Evolutionary conservation across 2,888 invertebrate species (phyloP).

Genomic region (Eristalinus aeneus): DNA sequence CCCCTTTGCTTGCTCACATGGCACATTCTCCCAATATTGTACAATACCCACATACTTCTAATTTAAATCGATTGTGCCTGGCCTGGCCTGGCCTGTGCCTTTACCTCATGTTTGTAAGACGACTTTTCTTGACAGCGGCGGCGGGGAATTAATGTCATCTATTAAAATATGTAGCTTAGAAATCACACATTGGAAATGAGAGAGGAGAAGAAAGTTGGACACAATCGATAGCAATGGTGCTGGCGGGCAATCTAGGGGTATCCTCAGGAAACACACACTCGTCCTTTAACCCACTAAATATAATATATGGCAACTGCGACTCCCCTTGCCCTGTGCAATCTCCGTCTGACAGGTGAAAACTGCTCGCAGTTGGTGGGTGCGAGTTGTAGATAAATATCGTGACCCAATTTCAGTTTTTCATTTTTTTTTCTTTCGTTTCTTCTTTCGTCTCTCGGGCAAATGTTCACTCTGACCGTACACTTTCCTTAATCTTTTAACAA

Average conservation of each 20-base stretch:
- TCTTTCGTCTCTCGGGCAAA: slow-evolving; percentile 53
- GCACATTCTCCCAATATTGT: slow-evolving; percentile 61
- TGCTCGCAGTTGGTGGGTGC: slow-evolving; percentile 64
- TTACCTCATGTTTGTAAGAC: slow-evolving; percentile 62
- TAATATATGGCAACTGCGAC: slow-evolving; percentile 29
- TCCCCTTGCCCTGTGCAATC: slow-evolving; percentile 31
- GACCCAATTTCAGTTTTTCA: slow-evolving; percentile 75
- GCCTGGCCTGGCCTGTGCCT: slow-evolving; percentile 18
- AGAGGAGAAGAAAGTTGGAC: slow-evolving; percentile 57
- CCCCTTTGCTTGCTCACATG: slow-evolving; percentile 38
- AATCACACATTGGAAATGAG: slow-evolving; percentile 48
- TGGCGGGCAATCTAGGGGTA: slow-evolving; percentile 22
- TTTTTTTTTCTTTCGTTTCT: neutral
- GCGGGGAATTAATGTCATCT: slow-evolving; percentile 68
- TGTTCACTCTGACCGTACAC: slow-evolving; percentile 57
- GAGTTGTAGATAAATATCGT: slow-evolving; percentile 70
- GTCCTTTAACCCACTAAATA: slow-evolving; percentile 44
- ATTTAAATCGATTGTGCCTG: slow-evolving; percentile 65
- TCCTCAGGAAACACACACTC: slow-evolving; percentile 39
- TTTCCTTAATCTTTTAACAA: slow-evolving; percentile 62
- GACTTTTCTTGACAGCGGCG: slow-evolving; percentile 53
- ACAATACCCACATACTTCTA: slow-evolving; percentile 48
- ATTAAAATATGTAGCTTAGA: slow-evolving; percentile 67
- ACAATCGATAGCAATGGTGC: slow-evolving; percentile 59
- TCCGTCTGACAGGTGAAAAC: slow-evolving; percentile 74